Conservation (phyloP, 1,140 invertebrate genomes). For the Platorchestia sp. region DNA sequence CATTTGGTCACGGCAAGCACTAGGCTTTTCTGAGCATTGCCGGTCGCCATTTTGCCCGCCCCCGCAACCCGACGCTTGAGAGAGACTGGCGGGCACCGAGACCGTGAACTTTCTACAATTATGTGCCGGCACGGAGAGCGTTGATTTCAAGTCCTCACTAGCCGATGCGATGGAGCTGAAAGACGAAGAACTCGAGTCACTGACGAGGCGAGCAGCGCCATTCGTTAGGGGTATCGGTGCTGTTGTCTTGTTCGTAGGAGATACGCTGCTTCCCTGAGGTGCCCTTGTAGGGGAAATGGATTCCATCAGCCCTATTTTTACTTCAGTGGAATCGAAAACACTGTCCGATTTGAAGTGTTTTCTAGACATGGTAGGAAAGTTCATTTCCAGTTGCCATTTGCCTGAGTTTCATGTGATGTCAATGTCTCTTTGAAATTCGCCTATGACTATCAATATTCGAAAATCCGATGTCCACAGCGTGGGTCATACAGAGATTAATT, state of each 20-base stretch:
- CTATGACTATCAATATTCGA: not conserved
- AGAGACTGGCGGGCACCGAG: not conserved
- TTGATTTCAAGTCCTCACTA: not conserved
- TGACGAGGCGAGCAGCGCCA: not conserved
- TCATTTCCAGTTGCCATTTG: not conserved
- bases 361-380: not conserved
- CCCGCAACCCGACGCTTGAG: not conserved
- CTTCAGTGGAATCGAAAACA: not conserved
- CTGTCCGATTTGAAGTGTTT: not conserved
- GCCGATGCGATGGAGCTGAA: not conserved
- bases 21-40: not conserved
- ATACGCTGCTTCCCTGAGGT: not conserved
- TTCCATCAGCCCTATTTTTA: not conserved
- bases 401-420: not conserved
- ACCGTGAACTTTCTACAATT: not conserved
- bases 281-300: not conserved
- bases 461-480: not conserved
- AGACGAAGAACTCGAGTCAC: not conserved
- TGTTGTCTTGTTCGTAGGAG: not conserved
- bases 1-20: not conserved
- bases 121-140: not conserved
- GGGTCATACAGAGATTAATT: too few relatives aligned
- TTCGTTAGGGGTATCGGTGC: not conserved
- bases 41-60: not conserved
- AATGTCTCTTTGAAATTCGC: not conserved